These are phyloP conservation scores for Magallana ariakensis DNA, from an alignment of 1,140 invertebrate genomes.

Conservation along the genomic window DNA sequence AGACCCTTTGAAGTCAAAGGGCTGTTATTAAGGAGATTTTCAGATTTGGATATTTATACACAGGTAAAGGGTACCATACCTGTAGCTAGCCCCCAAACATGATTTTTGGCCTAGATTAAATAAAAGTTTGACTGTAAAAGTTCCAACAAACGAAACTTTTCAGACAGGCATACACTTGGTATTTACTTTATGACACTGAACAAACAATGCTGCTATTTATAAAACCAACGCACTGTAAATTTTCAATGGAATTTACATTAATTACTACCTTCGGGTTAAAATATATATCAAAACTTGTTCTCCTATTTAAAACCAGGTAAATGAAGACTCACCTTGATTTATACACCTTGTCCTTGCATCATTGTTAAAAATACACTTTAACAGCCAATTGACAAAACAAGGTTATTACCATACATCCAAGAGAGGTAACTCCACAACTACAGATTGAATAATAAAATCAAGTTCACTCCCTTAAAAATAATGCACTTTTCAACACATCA, in stretches of 20 bases:
- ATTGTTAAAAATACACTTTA: not conserved
- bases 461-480: too few species aligned
- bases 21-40: not conserved
- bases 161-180: not conserved
- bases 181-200: conserved; percentile 15
- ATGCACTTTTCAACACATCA: too few species aligned
- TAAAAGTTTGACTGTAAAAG: not conserved
- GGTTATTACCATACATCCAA: too few species aligned
- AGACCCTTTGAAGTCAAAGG: conserved; percentile 5
- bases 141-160: not conserved
- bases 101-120: conserved; percentile 13
- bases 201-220: conserved; percentile 4
- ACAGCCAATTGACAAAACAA: too few species aligned
- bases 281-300: not conserved
- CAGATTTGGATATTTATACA: not conserved
- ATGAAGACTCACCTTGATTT: not conserved
- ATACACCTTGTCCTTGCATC: not conserved
- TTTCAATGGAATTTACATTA: not conserved
- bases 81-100: not conserved
- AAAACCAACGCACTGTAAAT: not conserved
- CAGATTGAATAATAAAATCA: too few species aligned
- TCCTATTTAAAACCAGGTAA: not conserved
- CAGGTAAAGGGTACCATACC: not conserved
- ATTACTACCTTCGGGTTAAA: not conserved
- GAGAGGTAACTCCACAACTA: too few species aligned